Base-by-base conservation (phyloP, 37 sponge, comb jelly and placozoan species). In the Spongilla lacustris region DNA sequence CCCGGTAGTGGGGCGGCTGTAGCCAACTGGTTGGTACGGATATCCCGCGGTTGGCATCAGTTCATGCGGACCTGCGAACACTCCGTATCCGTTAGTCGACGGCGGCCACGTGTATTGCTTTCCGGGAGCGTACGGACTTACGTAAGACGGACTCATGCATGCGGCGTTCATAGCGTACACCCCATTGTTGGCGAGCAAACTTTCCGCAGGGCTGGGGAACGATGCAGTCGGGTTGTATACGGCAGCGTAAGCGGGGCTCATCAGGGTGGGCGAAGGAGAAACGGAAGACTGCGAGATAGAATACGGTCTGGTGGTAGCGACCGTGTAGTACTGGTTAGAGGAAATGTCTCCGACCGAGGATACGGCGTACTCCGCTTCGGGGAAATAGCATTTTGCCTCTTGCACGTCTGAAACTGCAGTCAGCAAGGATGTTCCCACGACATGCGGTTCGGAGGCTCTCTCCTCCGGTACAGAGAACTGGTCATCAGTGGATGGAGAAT, bases 41-140 rank as follows among this genome's bases (percentile, higher is more conserved):
- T 46, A 46, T 8, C 46, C 46, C 46, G 46, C 46, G 4, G 46
- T 8, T 8, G 46, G 78, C 78, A 77, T 77, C 36, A 86, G 66
- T 1, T 86, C 86, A 30, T 86, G 86, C 11, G 86, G 71, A 28
- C 38, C 80, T 85, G 85, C 85, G 79, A 89, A 89, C 9, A 85
- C 50, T 32, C 78, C 75, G 68, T 71, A 32, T 37, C 81, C 89
- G 70, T 73, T 89, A 17, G 85, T 67, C 2, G 90, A 66, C 14
- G 84, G n/a, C 24, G 90, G 85, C 90, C 90, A 89, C 34, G 90
- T 67, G 38, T 89, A 89, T 29, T 80, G 79, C 66, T 89, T 89
- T 14, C 89, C 77, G 25, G 90, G 72, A 14, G 73, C 89, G 46
- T 89, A 89, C 23, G 84, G 79, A 48, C 90, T 84, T 38, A 89